A percentile compares a stretch with the other conserved stretches of the same genome.
phyloP scores from a whole-genome alignment of 2,888 invertebrate genomes.

The Eupithecia insigniata region DNA sequence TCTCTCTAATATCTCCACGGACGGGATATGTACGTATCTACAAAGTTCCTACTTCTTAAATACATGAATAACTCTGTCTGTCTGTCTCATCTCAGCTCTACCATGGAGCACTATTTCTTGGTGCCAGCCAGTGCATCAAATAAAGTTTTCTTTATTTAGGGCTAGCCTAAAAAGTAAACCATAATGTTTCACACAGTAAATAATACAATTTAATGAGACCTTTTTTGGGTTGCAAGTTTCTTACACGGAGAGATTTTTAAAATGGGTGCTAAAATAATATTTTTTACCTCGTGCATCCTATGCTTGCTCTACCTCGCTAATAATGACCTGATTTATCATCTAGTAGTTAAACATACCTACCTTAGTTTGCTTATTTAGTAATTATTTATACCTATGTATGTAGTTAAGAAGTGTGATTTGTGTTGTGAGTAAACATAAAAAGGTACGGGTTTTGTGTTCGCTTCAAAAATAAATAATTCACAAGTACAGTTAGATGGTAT shows the following conservation, averaged over 20 bases:
- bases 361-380: background rate
- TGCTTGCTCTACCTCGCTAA: background rate
- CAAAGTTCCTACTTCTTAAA: background rate
- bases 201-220: background rate
- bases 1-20: background rate
- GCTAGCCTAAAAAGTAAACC: background rate
- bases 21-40: background rate
- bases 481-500: slow-evolving; percentile 33
- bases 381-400: background rate
- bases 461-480: background rate
- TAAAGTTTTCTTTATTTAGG: background rate
- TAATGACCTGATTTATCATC: background rate
- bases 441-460: background rate
- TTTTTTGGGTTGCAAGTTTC: background rate
- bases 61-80: background rate
- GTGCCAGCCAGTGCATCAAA: background rate
- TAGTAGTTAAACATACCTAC: background rate
- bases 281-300: background rate
- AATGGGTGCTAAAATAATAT: background rate
- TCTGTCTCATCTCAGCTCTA: too few relatives aligned
- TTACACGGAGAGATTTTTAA: background rate
- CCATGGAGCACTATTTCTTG: background rate
- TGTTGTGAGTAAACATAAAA: background rate
- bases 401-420: background rate
- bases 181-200: background rate